phyloP scores from a whole-genome alignment of 2,113 vertebrate species.

The Glaucomys volans region DNA sequence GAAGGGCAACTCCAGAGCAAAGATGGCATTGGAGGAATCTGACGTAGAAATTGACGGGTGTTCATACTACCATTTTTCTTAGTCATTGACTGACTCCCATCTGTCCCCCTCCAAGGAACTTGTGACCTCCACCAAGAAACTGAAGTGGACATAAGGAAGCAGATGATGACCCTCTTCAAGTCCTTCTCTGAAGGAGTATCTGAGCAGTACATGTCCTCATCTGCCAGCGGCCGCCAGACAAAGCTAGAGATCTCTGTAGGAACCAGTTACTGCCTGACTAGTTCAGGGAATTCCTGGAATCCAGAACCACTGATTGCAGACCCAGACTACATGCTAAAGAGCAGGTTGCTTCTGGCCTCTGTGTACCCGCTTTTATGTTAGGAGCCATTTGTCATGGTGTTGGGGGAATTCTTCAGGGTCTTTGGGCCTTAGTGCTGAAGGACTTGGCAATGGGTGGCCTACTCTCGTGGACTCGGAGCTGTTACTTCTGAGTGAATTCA shows the following conservation, averaged over 20 bases:
- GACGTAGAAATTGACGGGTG: background rate
- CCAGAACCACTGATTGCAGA: background rate
- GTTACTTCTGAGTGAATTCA: background rate
- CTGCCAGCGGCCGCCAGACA: background rate
- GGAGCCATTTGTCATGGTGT: background rate
- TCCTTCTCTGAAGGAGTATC: background rate
- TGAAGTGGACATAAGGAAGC: background rate
- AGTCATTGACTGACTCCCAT: too few species aligned
- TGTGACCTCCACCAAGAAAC: background rate
- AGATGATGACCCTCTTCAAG: background rate
- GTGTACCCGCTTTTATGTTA: background rate
- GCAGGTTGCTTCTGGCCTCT: background rate
- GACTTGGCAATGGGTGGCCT: background rate
- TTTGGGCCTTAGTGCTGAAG: background rate
- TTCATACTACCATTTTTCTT: background rate
- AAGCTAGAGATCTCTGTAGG: background rate
- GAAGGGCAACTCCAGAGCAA: too few species aligned
- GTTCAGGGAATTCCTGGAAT: background rate
- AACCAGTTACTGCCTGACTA: background rate
- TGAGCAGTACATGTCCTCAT: background rate
- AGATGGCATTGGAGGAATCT: background rate
- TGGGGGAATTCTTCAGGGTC: background rate
- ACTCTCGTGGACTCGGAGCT: background rate
- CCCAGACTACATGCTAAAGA: background rate
- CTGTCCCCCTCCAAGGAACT: background rate